A percentile compares a stretch with the other conserved stretches of the same genome.
Conservation (phyloP, 2,113 vertebrate species). For the Turnix velox region DNA sequence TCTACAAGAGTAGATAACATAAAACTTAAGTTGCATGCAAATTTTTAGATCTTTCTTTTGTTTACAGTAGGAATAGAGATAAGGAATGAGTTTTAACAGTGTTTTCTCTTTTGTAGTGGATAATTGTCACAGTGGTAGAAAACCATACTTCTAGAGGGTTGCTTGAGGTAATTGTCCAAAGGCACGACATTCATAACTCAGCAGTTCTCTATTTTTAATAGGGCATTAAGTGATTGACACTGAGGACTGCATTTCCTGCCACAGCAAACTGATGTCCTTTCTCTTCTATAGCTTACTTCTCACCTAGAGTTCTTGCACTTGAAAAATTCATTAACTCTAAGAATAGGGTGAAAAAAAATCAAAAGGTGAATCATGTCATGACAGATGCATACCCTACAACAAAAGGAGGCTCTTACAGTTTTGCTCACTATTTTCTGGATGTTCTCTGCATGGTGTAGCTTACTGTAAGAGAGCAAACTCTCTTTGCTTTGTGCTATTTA, state of each 20-base stretch:
- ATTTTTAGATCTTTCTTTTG: neutral
- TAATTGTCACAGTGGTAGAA: neutral
- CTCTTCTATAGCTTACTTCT: neutral
- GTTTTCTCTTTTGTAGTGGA: neutral
- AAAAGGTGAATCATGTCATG: neutral
- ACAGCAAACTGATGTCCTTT: neutral
- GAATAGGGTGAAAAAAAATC: neutral
- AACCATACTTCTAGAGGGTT: neutral
- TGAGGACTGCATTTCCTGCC: neutral
- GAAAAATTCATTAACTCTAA: neutral
- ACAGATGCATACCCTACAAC: neutral
- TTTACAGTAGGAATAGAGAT: neutral
- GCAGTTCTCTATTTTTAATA: neutral
- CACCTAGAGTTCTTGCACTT: neutral
- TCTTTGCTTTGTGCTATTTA: neutral
- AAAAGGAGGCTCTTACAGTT: neutral
- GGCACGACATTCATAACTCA: neutral
- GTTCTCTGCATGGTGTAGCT: neutral
- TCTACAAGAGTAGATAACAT: too few relatives aligned
- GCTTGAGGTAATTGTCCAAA: neutral
- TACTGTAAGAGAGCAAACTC: neutral
- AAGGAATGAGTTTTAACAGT: neutral
- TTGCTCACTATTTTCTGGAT: neutral
- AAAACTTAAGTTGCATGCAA: neutral
- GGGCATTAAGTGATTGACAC: neutral